These are phyloP conservation scores for Pollenia amentaria DNA, from an alignment of 2,888 invertebrate genomes.

Conservation along the genomic window DNA sequence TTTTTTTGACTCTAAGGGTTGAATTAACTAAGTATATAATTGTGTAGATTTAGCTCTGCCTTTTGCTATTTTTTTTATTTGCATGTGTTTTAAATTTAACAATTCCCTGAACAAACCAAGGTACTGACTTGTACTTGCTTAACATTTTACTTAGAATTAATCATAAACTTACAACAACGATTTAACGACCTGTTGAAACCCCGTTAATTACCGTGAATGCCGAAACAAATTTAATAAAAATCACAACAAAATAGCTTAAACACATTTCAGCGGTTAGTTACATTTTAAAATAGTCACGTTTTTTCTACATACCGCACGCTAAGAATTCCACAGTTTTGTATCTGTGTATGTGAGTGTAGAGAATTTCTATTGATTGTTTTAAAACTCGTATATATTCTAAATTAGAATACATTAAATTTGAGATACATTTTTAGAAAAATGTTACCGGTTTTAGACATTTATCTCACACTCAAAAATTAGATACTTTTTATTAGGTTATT, in stretches of 20 bases:
- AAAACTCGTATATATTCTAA: constrained; percentile 10
- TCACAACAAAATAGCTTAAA: background rate
- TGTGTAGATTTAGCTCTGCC: constrained; percentile 18
- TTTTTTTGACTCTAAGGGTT: constrained; percentile 28
- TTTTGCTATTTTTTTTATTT: constrained; percentile 1
- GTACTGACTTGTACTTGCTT: constrained; percentile 13
- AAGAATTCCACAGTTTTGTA: background rate
- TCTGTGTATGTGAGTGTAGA: background rate
- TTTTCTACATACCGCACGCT: background rate
- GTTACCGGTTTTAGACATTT: constrained; percentile 31
- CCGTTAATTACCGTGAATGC: constrained; percentile 50
- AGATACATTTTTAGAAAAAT: constrained; percentile 31
- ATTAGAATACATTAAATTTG: background rate
- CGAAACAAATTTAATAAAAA: constrained; percentile 17
- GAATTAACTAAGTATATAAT: constrained; percentile 1
- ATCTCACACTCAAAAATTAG: constrained; percentile 16
- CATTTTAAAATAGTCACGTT: constrained; percentile 34
- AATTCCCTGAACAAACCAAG: background rate
- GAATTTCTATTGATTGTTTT: constrained; percentile 14
- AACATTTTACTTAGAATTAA: constrained; percentile 33
- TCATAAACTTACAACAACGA: constrained; percentile 6
- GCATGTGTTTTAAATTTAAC: background rate
- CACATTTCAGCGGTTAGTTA: background rate
- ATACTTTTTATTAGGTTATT: constrained; percentile 11
- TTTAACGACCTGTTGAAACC: constrained; percentile 41